phyloP scores from a whole-genome alignment of 2,797 vertebrate genomes.

The Danionella dracula region DNA sequence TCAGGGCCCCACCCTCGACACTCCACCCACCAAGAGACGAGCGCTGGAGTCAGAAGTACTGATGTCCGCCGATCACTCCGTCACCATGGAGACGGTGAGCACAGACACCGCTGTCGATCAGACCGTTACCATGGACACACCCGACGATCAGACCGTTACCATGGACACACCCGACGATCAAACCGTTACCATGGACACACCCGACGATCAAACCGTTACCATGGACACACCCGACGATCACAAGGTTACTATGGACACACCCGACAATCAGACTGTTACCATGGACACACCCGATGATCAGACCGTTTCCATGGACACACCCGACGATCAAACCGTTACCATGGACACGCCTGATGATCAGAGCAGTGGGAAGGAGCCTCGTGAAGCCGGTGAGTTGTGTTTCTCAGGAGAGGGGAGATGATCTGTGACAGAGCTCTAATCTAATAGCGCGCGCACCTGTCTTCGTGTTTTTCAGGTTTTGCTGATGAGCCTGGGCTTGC shows the following conservation, averaged over 20 bases:
- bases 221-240: no score
- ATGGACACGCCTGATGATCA: accelerated
- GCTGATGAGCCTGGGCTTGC: slow-evolving; percentile 34
- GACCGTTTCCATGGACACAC: no score
- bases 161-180: not conserved
- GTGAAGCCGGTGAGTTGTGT: not conserved
- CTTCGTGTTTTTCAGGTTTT: not conserved
- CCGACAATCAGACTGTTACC: no score
- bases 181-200: not conserved
- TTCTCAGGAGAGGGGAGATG: not conserved
- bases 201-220: not conserved
- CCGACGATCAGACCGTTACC: not conserved
- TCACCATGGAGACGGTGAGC: not conserved
- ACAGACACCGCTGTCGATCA: not conserved
- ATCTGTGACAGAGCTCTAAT: no score
- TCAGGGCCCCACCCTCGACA: not conserved
- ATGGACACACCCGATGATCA: no score
- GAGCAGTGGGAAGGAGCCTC: not conserved
- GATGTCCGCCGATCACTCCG: not conserved
- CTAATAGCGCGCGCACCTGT: no score
- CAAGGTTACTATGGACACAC: no score
- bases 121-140: not conserved
- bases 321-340: no score
- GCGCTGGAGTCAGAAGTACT: not conserved
- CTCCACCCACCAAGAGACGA: slow-evolving; percentile 47